These are phyloP conservation scores for Lota lota DNA, from an alignment of 2,113 vertebrate species.

Conservation along the genomic window DNA sequence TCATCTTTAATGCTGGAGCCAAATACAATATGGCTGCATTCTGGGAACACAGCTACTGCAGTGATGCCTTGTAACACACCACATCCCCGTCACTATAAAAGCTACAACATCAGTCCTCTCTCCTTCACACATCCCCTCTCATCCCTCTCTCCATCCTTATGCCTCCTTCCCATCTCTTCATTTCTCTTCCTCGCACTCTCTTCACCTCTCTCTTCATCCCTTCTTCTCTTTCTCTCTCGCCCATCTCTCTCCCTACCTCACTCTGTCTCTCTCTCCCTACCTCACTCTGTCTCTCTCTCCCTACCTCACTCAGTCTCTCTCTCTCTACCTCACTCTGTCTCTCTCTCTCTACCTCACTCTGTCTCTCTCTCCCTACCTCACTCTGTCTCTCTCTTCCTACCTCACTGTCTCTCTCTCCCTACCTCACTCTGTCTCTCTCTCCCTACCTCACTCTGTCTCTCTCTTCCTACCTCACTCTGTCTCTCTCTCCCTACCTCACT, in stretches of 20 bases:
- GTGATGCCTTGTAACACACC: too few species aligned
- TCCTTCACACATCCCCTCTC: too few species aligned
- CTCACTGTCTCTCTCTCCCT: neutral
- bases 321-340: slow-evolving; percentile 10
- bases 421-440: neutral
- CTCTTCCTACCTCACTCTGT: slow-evolving; percentile 5
- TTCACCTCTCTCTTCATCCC: too few species aligned
- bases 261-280: neutral
- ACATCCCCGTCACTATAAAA: too few species aligned
- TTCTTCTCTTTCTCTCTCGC: slow-evolving; percentile 3
- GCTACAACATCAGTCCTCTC: too few species aligned
- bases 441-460: neutral
- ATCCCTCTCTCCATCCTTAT: too few species aligned
- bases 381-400: slow-evolving; percentile 15
- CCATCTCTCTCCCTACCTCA: slow-evolving; percentile 10
- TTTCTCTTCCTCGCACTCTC: too few species aligned
- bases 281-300: neutral
- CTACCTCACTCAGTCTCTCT: neutral
- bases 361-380: neutral
- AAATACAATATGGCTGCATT: too few species aligned
- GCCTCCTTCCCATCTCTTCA: too few species aligned
- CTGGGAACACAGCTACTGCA: too few species aligned
- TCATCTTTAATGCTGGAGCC: too few species aligned
- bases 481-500: neutral
- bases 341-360: neutral